A percentile compares a stretch with the other conserved stretches of the same genome.
phyloP scores from a whole-genome alignment of 2,113 vertebrate genomes.

The Ptyas mucosa region DNA sequence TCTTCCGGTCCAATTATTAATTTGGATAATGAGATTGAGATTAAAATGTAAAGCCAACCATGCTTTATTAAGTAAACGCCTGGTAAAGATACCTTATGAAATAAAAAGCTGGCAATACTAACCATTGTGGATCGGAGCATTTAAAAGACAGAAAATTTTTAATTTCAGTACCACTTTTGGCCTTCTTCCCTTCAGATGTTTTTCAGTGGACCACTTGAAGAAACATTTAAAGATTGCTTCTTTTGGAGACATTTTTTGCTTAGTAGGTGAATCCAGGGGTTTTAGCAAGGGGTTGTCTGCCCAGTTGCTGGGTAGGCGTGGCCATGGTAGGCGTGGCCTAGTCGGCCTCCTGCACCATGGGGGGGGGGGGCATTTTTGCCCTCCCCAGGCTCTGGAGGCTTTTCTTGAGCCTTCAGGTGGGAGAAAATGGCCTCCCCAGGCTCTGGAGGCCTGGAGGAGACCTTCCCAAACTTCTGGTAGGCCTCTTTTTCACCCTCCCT shows the following conservation, averaged over 20 bases:
- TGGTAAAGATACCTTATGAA: neutral
- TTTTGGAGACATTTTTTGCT: neutral
- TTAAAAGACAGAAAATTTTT: neutral
- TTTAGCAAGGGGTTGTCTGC: too few relatives aligned
- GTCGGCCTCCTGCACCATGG: too few relatives aligned
- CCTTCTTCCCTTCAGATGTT: neutral
- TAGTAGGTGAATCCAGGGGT: neutral
- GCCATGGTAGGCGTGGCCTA: too few relatives aligned
- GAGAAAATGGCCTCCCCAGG: too few relatives aligned
- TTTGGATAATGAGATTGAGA: neutral
- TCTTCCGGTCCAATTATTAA: neutral
- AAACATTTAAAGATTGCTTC: neutral
- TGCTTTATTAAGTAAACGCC: neutral
- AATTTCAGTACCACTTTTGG: neutral
- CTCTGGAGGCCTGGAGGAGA: too few relatives aligned
- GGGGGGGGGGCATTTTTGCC: too few relatives aligned
- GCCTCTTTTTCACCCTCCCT: too few relatives aligned
- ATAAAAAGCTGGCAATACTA: neutral
- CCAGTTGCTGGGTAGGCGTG: too few relatives aligned
- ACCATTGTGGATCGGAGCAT: neutral
- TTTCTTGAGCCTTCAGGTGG: too few relatives aligned
- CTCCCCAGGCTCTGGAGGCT: too few relatives aligned
- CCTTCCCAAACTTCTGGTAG: too few relatives aligned
- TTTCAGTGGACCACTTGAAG: neutral
- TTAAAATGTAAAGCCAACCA: neutral